Evolutionary conservation across 2,888 invertebrate species (phyloP).

Genomic region (Rhaphigaster nebulosa): DNA sequence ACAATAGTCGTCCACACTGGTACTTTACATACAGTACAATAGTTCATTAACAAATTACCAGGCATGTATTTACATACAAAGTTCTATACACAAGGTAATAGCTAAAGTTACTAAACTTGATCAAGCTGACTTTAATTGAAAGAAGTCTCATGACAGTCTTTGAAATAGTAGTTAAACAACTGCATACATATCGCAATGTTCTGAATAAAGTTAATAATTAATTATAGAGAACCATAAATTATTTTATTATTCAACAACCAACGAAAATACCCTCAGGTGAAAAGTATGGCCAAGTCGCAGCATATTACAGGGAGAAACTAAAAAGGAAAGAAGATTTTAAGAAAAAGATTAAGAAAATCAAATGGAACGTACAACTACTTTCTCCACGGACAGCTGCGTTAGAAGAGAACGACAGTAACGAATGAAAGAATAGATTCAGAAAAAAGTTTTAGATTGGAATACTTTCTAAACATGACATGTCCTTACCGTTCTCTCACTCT

Average conservation of each 20-base stretch:
- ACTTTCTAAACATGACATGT: constrained; percentile 4
- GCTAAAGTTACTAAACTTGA: too few relatives aligned
- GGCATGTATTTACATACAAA: too few relatives aligned
- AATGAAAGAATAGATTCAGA: constrained; percentile 4
- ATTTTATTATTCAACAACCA: neutral
- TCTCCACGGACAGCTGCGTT: neutral
- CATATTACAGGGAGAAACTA: neutral
- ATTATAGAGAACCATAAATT: neutral
- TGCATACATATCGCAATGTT: too few relatives aligned
- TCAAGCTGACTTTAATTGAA: too few relatives aligned
- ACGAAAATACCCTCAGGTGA: too few relatives aligned
- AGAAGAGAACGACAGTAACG: constrained; percentile 18
- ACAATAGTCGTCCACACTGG: too few relatives aligned
- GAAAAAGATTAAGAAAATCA: neutral
- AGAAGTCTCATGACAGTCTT: too few relatives aligned
- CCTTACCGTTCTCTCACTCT: neutral
- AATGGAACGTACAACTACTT: constrained; percentile 1
- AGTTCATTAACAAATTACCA: too few relatives aligned
- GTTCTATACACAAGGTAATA: too few relatives aligned
- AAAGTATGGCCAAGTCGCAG: neutral
- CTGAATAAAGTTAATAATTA: too few relatives aligned
- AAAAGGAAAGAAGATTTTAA: neutral
- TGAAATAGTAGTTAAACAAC: too few relatives aligned
- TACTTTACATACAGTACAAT: too few relatives aligned
- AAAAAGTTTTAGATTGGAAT: neutral